These are phyloP conservation scores for Nomada goodeniana DNA, from an alignment of 2,888 invertebrate genomes.

Conservation along the genomic window DNA sequence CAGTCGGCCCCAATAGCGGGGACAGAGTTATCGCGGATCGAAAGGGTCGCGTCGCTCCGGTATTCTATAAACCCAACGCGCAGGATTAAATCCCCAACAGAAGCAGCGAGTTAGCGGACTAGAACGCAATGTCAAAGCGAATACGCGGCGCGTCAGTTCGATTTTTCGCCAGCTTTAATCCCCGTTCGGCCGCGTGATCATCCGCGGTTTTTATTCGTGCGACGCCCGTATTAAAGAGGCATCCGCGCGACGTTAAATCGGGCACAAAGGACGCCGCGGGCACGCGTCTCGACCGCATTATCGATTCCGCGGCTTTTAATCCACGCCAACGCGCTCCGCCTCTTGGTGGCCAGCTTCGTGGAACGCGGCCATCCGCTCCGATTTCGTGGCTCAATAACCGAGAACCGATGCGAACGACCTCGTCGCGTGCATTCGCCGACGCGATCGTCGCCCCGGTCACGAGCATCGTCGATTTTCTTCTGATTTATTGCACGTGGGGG, in stretches of 20 bases:
- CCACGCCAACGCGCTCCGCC: conserved; percentile 11
- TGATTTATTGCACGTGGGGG: conserved; percentile 30
- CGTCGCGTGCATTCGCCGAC: conserved; percentile 16
- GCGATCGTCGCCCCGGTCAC: conserved; percentile 17
- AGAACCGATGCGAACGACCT: conserved; percentile 20
- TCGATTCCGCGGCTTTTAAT: conserved; percentile 53
- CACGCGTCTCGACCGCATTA: conserved; percentile 4
- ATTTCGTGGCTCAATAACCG: conserved; percentile 44
- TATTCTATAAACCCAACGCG: conserved; percentile 58
- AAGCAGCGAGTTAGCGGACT: conserved; percentile 69
- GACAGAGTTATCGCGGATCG: conserved; percentile 6
- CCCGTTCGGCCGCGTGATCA: conserved; percentile 60
- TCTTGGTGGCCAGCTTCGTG: neutral
- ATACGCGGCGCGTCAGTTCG: conserved; percentile 49
- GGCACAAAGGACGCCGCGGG: conserved; percentile 45
- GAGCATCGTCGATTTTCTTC: conserved; percentile 24
- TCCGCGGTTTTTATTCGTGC: conserved; percentile 45
- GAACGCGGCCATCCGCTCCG: conserved; percentile 16
- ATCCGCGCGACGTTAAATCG: conserved; percentile 39
- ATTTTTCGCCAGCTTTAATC: conserved; percentile 55
- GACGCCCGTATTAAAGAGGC: conserved; percentile 41
- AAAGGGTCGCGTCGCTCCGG: conserved; percentile 33
- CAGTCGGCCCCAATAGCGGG: conserved; percentile 10
- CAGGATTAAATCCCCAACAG: conserved; percentile 69
- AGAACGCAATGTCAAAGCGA: conserved; percentile 64